These are phyloP conservation scores for Noctilio leporinus DNA, from an alignment of 2,113 vertebrate species.

Conservation along the genomic window DNA sequence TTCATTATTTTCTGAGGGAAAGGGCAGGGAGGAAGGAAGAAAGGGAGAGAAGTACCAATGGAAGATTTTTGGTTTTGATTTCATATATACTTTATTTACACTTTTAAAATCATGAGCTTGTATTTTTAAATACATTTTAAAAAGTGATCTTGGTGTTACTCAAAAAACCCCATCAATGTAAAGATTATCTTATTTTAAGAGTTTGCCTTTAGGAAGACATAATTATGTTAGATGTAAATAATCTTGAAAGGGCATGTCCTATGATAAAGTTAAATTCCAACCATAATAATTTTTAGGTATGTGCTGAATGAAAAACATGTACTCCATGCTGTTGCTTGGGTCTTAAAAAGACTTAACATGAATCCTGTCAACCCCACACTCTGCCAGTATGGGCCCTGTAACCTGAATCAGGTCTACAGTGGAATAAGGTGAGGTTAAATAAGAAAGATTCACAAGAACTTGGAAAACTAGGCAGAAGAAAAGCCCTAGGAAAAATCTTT, in stretches of 20 bases:
- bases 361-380: neutral
- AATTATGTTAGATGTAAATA: neutral
- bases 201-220: neutral
- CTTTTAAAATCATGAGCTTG: neutral
- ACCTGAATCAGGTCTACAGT: neutral
- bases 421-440: neutral
- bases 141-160: neutral
- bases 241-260: neutral
- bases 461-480: neutral
- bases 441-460: neutral
- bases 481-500: neutral
- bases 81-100: neutral
- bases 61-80: neutral
- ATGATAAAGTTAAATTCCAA: conserved; percentile 16
- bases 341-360: neutral
- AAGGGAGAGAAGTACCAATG: no score
- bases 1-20: no score
- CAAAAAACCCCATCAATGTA: neutral
- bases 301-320: neutral
- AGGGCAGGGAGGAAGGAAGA: no score
- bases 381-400: neutral
- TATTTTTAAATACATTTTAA: neutral
- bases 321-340: neutral
- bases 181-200: neutral
- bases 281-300: neutral